Evolutionary conservation across 2,113 vertebrate species (phyloP).

Genomic region (Paralichthys olivaceus): DNA sequence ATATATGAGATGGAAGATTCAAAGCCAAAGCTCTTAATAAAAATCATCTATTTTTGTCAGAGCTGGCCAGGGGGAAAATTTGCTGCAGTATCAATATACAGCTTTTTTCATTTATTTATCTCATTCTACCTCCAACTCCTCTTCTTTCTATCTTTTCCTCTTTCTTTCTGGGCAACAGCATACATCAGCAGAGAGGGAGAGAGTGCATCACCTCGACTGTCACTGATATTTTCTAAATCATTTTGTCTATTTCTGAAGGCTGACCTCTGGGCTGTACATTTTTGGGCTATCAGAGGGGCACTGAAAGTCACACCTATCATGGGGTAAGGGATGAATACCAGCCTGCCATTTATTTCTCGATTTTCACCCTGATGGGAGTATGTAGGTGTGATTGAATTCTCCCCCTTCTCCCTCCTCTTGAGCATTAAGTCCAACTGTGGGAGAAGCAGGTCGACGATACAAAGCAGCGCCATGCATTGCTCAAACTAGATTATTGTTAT

Average conservation of each 20-base stretch:
- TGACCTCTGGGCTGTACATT: conserved; percentile 65
- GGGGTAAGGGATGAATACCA: conserved; percentile 73
- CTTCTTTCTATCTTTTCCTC: conserved; percentile 42
- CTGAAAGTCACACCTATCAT: conserved; percentile 76
- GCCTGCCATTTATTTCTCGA: conserved; percentile 71
- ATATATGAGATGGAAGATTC: conserved; percentile 77
- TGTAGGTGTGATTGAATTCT: conserved; percentile 68
- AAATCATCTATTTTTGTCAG: conserved; percentile 84
- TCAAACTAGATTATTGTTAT: conserved; percentile 66
- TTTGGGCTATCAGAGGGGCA: conserved; percentile 64
- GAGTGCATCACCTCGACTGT: conserved; percentile 53
- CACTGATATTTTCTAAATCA: conserved; percentile 68
- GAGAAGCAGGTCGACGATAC: conserved; percentile 44
- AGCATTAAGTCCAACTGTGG: conserved; percentile 37
- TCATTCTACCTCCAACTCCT: conserved; percentile 45
- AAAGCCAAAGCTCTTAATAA: conserved; percentile 81
- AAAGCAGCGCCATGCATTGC: conserved; percentile 38
- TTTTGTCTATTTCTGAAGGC: conserved; percentile 61
- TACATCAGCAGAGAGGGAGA: conserved; percentile 52
- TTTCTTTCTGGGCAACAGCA: conserved; percentile 47
- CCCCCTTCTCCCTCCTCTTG: conserved; percentile 20
- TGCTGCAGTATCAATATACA: conserved; percentile 74
- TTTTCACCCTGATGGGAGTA: conserved; percentile 39
- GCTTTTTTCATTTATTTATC: conserved; percentile 52
- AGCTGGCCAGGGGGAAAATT: conserved; percentile 71